Base-by-base conservation (phyloP, 2,113 vertebrate genomes). In the Calidris pygmaea region DNA sequence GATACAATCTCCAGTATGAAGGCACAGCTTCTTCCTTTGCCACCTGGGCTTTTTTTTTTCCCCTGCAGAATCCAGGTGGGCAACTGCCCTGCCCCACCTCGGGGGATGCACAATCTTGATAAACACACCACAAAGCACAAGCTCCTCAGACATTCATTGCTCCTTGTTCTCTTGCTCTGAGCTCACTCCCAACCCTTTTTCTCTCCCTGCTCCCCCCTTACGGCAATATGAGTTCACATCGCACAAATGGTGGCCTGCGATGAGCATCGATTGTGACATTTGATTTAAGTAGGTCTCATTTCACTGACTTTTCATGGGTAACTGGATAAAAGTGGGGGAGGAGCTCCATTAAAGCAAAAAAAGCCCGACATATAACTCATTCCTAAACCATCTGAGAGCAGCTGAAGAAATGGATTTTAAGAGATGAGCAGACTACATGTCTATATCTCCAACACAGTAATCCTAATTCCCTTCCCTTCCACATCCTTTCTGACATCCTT, bases 201-300 rank as follows among this genome's bases (percentile, higher is more conserved):
- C 58, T 56, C 68, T 68, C 43, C 32, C 55, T 8, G 37, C 19
- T 88, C 55, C 62, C 32, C 23, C 52, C 58, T 70, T 9, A 58
- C 1, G 6, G 91, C 89, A 66, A 47, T 73, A 14, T 19, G 90
- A 95, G 92, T 34, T 91, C 90, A 66, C 87, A 26, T 82, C 9
- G 1, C 87, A 66, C 66, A 66, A 96, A 82, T 0, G 30, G 91
- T 76, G 91, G 93, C 94, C 94, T 50, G 91, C 62, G 94, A 96
- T 26, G 78, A 89, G 81, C 96, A 97, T 95, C 4, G 43, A 87
- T 89, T 95, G 74, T 95, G 93, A 97, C 96, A 95, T 94, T 93
- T 91, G 94, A 96, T 97, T 95, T 95, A 94, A 96, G 84, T 85
- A 89, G 94, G 91, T 89, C 94, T 96, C 81, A 79, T 96, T 94